Percentiles rank a stretch among this genome's conserved stretches.
These are phyloP conservation scores for Tautogolabrus adspersus DNA, from an alignment of 2,113 vertebrate species.

Conservation along the genomic window DNA sequence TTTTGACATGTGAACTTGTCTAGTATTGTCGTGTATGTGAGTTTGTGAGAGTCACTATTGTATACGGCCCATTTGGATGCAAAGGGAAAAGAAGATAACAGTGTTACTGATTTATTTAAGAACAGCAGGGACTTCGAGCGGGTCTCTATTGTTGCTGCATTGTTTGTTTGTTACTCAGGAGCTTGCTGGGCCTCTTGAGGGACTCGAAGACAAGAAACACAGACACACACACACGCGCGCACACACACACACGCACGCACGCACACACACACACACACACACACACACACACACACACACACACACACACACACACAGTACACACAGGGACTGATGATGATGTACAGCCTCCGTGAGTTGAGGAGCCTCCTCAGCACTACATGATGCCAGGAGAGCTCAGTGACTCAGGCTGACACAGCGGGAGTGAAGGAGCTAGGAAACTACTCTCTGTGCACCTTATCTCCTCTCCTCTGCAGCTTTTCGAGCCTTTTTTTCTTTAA, in stretches of 20 bases:
- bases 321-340: constrained; percentile 68
- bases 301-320: constrained; percentile 28
- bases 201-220: constrained; percentile 23
- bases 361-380: constrained; percentile 72
- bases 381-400: constrained; percentile 47
- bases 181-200: constrained; percentile 48
- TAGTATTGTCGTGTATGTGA: not conserved
- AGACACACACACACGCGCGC: constrained; percentile 14
- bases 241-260: constrained; percentile 24
- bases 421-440: constrained; percentile 35
- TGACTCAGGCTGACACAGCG: constrained; percentile 76
- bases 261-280: constrained; percentile 24
- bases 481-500: constrained; percentile 5
- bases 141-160: constrained; percentile 58
- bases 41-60: constrained; percentile 21
- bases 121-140: constrained; percentile 16
- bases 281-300: constrained; percentile 11
- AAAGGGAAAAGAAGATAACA: constrained; percentile 20
- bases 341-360: constrained; percentile 59
- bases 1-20: constrained; percentile 24
- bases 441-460: constrained; percentile 52
- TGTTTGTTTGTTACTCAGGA: constrained; percentile 65
- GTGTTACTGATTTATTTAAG: constrained; percentile 44
- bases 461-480: constrained; percentile 45
- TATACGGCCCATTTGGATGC: constrained; percentile 18